Evolutionary conservation across 2,888 invertebrate species (phyloP).

Genomic region (Brachylomia viminalis): DNA sequence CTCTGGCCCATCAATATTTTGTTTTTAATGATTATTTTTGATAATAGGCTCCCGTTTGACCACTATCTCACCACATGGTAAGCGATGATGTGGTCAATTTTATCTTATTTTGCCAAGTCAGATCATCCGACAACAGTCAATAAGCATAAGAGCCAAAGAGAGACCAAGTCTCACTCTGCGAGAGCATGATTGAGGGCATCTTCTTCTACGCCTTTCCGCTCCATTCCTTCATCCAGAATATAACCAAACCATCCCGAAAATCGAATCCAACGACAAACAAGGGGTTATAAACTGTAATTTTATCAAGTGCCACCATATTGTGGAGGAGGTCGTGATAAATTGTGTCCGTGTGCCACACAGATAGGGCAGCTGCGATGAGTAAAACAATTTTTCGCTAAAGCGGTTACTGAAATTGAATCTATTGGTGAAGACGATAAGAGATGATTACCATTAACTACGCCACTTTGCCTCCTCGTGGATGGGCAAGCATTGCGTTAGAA

Average conservation of each 20-base stretch:
- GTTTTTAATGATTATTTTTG: no score
- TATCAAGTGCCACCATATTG: slow-evolving; percentile 67
- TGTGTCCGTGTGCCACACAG: slow-evolving; percentile 66
- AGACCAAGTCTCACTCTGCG: no score
- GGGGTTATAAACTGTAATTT: slow-evolving; percentile 69
- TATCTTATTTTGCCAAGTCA: neutral
- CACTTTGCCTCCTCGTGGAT: slow-evolving; percentile 61
- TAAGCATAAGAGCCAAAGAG: neutral
- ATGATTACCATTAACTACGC: slow-evolving; percentile 76
- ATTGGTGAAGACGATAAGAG: slow-evolving; percentile 77
- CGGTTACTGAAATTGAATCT: slow-evolving; percentile 88
- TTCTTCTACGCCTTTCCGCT: neutral
- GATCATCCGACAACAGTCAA: neutral
- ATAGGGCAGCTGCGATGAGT: slow-evolving; percentile 83
- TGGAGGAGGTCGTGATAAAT: slow-evolving; percentile 65
- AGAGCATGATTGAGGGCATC: neutral
- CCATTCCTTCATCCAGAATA: slow-evolving; percentile 3
- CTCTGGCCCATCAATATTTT: neutral
- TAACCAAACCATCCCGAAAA: slow-evolving; percentile 39
- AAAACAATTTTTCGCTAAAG: slow-evolving; percentile 90
- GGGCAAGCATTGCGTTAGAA: slow-evolving; percentile 51
- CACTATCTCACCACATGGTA: neutral
- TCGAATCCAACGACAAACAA: slow-evolving; percentile 50
- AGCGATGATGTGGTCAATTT: neutral
- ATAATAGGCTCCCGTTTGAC: neutral